Evolutionary conservation across 2,113 vertebrate genomes (phyloP).

Genomic region (Pelodiscus sinensis): DNA sequence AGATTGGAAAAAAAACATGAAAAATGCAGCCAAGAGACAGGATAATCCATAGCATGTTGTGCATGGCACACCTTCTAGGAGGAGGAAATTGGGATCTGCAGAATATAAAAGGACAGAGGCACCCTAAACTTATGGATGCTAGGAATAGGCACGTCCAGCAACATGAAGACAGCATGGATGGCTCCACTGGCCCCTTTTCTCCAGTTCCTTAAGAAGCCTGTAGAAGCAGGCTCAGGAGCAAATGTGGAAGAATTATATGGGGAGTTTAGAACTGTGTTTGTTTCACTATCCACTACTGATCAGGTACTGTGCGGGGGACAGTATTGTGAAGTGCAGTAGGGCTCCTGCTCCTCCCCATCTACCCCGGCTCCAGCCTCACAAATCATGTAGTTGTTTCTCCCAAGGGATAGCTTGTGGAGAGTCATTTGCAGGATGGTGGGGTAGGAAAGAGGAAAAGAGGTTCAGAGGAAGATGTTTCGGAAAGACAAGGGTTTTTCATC

Average conservation of each 20-base stretch:
- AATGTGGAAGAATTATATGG: background rate
- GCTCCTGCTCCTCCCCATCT: accelerated
- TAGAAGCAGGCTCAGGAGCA: background rate
- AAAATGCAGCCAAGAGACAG: background rate
- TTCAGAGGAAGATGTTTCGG: background rate
- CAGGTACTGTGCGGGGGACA: background rate
- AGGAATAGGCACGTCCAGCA: background rate
- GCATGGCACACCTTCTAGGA: background rate
- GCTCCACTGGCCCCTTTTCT: background rate
- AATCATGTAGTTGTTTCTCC: background rate
- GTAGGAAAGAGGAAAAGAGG: constrained; percentile 11
- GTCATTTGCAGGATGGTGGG: background rate
- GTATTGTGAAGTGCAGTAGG: background rate
- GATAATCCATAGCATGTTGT: background rate
- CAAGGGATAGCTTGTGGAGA: background rate
- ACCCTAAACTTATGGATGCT: background rate
- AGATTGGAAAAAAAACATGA: background rate
- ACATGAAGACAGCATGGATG: background rate
- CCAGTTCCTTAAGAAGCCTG: background rate
- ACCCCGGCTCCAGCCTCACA: background rate
- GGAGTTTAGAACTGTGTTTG: background rate
- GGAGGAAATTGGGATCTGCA: background rate
- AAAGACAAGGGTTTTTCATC: background rate
- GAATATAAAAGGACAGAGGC: background rate
- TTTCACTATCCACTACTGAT: accelerated